Base-by-base conservation (phyloP, 2,113 vertebrate genomes). In the Tachysurus vachellii region DNA sequence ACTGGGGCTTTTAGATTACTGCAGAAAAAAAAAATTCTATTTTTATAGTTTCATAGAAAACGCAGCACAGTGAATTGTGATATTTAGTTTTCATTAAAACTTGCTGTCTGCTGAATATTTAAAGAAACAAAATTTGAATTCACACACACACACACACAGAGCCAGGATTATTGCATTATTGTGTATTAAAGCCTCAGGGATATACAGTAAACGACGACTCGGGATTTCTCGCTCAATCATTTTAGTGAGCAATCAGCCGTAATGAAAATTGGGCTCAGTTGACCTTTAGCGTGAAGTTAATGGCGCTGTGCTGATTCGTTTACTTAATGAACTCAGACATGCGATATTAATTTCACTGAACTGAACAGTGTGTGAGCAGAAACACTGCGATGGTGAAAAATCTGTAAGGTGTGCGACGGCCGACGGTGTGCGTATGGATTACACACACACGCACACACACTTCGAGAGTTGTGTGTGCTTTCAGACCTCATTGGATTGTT, bases 231-330 rank as follows among this genome's bases (percentile, higher is more conserved):
- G 4, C 26, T 19, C 16, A 31, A 59, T 21, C 56, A 57, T 64
- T 62, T 75, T 57, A 31, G 13, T 12, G n/a, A 62, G 31, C 44
- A 71, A 82, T 59, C 50, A 79, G 28, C 21, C 3, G 21, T 73
- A 54, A 76, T 59, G 68, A 82, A 71, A 62, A 61, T 16, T n/a
- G 19, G 66, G 28, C 57, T 26, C 26, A 4, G 7, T 44, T 87
- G 80, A 87, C 81, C 86, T 83, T 87, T 83, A 83, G 80, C 44
- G 71, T 42, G 12, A 56, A 87, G 71, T 83, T 75, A 87, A 87
- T 83, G 80, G 21, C 28, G 57, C 66, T 44, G 28, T 44, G 68
- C 57, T 75, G 68, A 87, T 83, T 62, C 68, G 50, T 62, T 87
- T 83, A 76, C 70, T 36, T 82, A 83, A 87, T 62, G 44, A 77